phyloP scores from a whole-genome alignment of 1,140 invertebrate species.

The Dinoponera quadriceps region DNA sequence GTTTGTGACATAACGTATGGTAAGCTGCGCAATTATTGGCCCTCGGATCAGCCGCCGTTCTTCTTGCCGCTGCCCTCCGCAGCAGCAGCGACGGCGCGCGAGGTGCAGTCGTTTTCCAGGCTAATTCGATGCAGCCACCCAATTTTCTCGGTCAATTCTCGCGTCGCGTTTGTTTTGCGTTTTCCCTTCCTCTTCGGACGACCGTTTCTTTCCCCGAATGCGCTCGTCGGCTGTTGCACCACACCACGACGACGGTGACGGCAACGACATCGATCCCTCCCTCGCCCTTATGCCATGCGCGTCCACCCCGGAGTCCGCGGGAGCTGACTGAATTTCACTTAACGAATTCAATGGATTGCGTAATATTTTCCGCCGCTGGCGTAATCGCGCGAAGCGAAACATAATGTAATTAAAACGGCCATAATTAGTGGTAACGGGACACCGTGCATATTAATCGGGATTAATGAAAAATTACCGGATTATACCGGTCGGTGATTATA shows the following conservation, averaged over 20 bases:
- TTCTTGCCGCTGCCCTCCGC: slow-evolving; percentile 19
- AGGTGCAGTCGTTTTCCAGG: slow-evolving; percentile 33
- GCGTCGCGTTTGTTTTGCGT: slow-evolving; percentile 22
- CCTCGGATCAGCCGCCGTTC: slow-evolving; percentile 44
- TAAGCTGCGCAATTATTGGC: slow-evolving; percentile 64
- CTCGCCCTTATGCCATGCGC: not conserved
- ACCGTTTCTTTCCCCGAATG: not conserved
- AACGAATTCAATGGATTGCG: not conserved
- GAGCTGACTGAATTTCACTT: slow-evolving; percentile 1
- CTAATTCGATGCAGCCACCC: slow-evolving; percentile 58
- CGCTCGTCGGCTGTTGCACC: not conserved
- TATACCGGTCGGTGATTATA: not conserved
- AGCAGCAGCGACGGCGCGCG: not conserved
- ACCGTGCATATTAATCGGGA: not conserved
- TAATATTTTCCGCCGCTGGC: not conserved
- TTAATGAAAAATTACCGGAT: not conserved
- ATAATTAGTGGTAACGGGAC: too few species aligned
- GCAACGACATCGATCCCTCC: too few species aligned
- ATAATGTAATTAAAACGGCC: not conserved
- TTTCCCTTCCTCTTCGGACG: not conserved
- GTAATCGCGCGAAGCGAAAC: not conserved
- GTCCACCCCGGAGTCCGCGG: not conserved
- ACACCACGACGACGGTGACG: not conserved
- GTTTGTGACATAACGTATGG: slow-evolving; percentile 52
- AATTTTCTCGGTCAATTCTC: slow-evolving; percentile 63